phyloP scores from a whole-genome alignment of 2,797 vertebrate genomes.

The Sebastes iracundus region DNA sequence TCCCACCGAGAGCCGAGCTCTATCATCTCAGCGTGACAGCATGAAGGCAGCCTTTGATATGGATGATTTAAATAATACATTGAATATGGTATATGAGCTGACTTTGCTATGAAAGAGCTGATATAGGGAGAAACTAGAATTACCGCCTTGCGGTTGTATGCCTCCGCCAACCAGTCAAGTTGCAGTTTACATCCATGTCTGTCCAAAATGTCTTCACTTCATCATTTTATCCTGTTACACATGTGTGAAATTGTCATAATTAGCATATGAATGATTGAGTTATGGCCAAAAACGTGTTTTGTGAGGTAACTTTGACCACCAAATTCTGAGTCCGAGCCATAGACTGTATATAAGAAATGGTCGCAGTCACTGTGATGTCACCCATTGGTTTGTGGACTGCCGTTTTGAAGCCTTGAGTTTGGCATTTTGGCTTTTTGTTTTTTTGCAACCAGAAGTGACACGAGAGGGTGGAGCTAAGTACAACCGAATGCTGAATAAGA shows the following conservation, averaged over 20 bases:
- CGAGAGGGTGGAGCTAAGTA: no score
- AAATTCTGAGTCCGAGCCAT: no score
- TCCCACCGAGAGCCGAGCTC: constrained; percentile 27
- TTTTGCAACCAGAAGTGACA: no score
- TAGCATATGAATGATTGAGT: not conserved
- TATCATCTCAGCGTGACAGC: constrained; percentile 48
- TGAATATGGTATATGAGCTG: constrained; percentile 27
- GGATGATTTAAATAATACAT: constrained; percentile 65
- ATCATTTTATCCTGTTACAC: rapidly evolving
- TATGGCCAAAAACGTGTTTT: not conserved
- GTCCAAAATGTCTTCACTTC: not conserved
- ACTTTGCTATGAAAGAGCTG: not conserved
- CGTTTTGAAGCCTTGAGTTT: no score
- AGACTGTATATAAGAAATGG: no score
- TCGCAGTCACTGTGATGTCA: no score
- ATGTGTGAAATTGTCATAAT: not conserved
- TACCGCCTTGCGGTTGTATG: not conserved
- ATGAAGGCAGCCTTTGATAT: constrained; percentile 50
- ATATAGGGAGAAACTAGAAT: not conserved
- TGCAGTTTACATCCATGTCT: not conserved
- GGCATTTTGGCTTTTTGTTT: no score
- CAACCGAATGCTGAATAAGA: rapidly evolving
- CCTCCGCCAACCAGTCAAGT: not conserved
- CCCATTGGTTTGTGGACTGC: no score
- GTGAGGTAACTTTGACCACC: not conserved